These are phyloP conservation scores for Dreissena polymorpha DNA, from an alignment of 1,140 invertebrate genomes.

Conservation along the genomic window DNA sequence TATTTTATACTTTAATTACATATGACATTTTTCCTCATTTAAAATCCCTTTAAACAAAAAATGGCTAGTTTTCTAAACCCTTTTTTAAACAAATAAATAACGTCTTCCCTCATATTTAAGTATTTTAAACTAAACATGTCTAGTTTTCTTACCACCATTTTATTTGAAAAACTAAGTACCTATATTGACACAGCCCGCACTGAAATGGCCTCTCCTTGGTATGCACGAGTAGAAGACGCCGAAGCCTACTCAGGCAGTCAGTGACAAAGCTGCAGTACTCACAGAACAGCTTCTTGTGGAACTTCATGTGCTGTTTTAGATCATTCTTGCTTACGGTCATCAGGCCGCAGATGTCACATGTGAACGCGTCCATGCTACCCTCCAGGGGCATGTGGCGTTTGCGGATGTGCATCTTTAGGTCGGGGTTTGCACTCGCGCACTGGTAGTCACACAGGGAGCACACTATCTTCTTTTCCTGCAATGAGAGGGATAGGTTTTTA, in stretches of 20 bases:
- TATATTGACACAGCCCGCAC: constrained; percentile 75
- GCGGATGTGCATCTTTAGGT: constrained; percentile 76
- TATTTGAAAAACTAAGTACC: too few species aligned
- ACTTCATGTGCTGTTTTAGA: constrained; percentile 77
- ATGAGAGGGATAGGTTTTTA: background rate
- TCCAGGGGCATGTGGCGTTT: constrained; percentile 69
- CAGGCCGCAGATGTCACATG: constrained; percentile 72
- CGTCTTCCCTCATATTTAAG: too few species aligned
- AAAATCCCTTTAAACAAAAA: too few species aligned
- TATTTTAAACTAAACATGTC: too few species aligned
- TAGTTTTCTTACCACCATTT: too few species aligned
- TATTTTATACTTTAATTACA: too few species aligned
- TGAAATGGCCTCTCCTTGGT: constrained; percentile 75
- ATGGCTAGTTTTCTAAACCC: too few species aligned
- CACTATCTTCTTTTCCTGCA: constrained; percentile 75
- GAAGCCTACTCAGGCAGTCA: constrained; percentile 76
- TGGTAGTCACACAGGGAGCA: constrained; percentile 76
- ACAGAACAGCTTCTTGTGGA: constrained; percentile 77
- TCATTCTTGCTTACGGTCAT: constrained; percentile 72
- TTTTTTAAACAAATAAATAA: too few species aligned
- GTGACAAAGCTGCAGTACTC: constrained; percentile 78
- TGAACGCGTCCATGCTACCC: constrained; percentile 60
- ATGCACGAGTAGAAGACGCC: constrained; percentile 74
- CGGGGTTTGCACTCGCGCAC: constrained; percentile 77
- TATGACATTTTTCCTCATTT: too few species aligned